Evolutionary conservation across 2,888 invertebrate species (phyloP).

Genomic region (Hydraecia micacea): DNA sequence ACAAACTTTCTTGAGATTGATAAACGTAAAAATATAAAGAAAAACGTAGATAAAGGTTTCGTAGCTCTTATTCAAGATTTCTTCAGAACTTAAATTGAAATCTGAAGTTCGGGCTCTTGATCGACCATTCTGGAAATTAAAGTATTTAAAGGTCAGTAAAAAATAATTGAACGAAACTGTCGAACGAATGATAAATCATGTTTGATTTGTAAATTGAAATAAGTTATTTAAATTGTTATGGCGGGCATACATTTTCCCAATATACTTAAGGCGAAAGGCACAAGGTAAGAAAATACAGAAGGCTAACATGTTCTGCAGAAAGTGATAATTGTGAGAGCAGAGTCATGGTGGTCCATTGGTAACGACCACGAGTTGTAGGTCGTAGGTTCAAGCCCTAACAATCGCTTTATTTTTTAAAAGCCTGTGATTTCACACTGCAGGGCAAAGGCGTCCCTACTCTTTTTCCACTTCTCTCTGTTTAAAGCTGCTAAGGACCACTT

Average conservation of each 20-base stretch:
- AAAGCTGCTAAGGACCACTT: no score
- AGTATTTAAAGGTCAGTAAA: slow-evolving; percentile 26
- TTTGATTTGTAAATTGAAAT: slow-evolving; percentile 57
- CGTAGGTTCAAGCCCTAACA: no score
- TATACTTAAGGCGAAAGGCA: background rate
- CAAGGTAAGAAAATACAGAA: background rate
- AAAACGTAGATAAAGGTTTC: background rate
- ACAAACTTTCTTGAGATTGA: slow-evolving; percentile 1
- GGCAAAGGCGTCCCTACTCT: no score
- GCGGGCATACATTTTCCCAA: background rate
- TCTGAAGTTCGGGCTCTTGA: slow-evolving; percentile 9
- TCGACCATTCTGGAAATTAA: background rate
- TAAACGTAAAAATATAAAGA: background rate
- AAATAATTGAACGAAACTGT: slow-evolving; percentile 41
- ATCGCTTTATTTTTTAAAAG: no score
- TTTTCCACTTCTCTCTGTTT: no score
- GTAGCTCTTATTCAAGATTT: slow-evolving; percentile 17
- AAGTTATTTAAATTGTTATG: slow-evolving; percentile 28
- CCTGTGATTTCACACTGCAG: no score
- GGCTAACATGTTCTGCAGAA: no score
- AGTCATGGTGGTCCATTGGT: no score
- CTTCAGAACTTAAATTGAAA: slow-evolving; percentile 34
- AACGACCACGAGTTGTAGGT: no score
- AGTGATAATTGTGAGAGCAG: no score
- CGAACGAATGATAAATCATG: slow-evolving; percentile 58